Conservation (phyloP, 2,888 invertebrate species). For the Lithophane leautieri region DNA sequence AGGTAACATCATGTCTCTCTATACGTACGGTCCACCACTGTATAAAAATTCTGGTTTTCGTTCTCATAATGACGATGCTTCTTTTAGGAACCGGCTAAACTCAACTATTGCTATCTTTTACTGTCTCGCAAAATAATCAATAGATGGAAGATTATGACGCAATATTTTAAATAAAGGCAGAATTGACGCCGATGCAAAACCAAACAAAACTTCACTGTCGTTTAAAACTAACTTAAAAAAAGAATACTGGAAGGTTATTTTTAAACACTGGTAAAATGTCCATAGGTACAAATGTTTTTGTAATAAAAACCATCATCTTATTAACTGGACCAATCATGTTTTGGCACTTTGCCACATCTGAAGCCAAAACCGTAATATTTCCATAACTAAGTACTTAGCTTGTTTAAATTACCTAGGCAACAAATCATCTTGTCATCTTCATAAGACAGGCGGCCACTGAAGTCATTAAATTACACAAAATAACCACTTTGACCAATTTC, state of each 20-base stretch:
- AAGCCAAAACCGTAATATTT: background rate
- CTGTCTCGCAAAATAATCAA: background rate
- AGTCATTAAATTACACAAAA: conserved; percentile 11
- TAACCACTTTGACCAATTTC: conserved; percentile 5
- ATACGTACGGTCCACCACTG: background rate
- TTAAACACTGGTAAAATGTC: background rate
- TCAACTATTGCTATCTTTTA: background rate
- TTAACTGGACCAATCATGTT: background rate
- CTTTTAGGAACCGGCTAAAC: background rate
- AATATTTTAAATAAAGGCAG: background rate
- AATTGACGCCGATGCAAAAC: background rate
- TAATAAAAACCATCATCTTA: background rate
- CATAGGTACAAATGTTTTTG: background rate
- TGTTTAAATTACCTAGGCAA: background rate
- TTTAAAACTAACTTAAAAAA: conserved; percentile 8
- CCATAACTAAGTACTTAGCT: too few species aligned
- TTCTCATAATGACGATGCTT: background rate
- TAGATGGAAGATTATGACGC: background rate
- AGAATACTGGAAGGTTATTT: conserved; percentile 7
- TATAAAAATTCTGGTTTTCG: background rate
- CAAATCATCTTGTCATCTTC: background rate
- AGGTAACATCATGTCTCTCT: background rate
- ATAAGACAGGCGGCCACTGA: background rate
- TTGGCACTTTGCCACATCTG: too few species aligned
- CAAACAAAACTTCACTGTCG: background rate